phyloP scores from a whole-genome alignment of 2,797 vertebrate species.

The Spinus olivaceus region DNA sequence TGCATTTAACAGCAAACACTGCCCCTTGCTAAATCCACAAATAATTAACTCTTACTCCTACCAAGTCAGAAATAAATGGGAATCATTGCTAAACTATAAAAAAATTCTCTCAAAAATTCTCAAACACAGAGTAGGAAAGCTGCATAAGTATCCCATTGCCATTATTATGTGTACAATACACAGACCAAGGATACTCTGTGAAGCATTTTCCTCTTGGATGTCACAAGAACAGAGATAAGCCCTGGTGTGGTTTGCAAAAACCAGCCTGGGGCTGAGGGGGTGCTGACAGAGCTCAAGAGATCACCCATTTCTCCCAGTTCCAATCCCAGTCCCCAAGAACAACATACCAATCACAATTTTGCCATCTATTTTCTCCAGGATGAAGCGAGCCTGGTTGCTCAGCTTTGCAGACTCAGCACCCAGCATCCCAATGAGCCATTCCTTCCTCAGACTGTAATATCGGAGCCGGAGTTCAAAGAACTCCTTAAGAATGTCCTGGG shows the following conservation, averaged over 20 bases:
- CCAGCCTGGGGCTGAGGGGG: neutral
- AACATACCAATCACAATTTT: slow-evolving; percentile 89
- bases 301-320: neutral
- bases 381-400: slow-evolving; percentile 96
- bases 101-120: neutral
- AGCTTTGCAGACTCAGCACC: slow-evolving; percentile 88
- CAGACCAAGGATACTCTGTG: neutral
- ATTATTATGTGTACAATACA: neutral
- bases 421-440: slow-evolving; percentile 93
- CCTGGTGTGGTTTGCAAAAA: slow-evolving; percentile 4
- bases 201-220: neutral
- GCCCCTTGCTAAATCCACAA: neutral
- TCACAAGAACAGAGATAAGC: slow-evolving; percentile 12
- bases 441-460: slow-evolving; percentile 93
- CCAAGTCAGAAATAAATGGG: neutral
- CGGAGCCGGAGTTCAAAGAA: slow-evolving; percentile 91
- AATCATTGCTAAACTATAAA: neutral
- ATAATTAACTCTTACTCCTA: neutral
- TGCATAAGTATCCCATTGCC: neutral
- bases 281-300: slow-evolving; percentile 13
- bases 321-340: neutral
- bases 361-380: slow-evolving; percentile 96
- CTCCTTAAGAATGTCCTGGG: slow-evolving; percentile 87
- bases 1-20: neutral
- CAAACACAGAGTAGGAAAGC: neutral